Conservation (phyloP, 1,140 invertebrate species). For the Temnothorax nylanderi region DNA sequence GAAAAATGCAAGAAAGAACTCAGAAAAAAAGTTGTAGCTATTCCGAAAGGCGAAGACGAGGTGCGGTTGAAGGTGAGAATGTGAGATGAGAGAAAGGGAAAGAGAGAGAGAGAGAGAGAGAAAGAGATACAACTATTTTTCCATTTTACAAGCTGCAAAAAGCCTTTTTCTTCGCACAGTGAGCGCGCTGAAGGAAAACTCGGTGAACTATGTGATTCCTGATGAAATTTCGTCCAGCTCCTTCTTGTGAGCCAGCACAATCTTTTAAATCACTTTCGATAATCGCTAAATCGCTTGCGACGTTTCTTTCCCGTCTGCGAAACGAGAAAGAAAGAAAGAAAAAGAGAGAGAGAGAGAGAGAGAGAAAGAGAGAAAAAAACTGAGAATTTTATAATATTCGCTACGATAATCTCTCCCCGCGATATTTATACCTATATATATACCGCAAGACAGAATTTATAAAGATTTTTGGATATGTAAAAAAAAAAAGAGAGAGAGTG, state of each 20-base stretch:
- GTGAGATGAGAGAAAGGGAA: conserved; percentile 28
- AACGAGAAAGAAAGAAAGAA: not conserved
- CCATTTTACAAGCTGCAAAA: conserved; percentile 46
- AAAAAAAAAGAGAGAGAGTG: not conserved
- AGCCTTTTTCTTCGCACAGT: conserved; percentile 58
- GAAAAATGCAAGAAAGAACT: conserved; percentile 4
- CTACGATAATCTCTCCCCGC: conserved; percentile 47
- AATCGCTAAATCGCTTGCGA: conserved; percentile 48
- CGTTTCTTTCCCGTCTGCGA: conserved; percentile 46
- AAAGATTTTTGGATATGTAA: conserved; percentile 71
- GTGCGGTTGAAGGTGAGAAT: conserved; percentile 25
- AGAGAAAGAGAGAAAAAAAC: not conserved
- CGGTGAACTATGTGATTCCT: conserved; percentile 68
- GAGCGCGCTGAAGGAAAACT: conserved; percentile 54
- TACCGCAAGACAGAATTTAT: conserved; percentile 63
- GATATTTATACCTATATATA: conserved; percentile 33
- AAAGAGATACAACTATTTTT: conserved; percentile 65
- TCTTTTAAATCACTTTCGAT: conserved; percentile 59
- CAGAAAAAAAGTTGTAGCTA: conserved; percentile 49
- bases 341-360: not conserved
- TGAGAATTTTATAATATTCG: conserved; percentile 42
- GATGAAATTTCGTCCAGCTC: conserved; percentile 74
- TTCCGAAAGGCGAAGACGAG: conserved; percentile 7
- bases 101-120: not conserved
- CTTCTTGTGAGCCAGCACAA: conserved; percentile 69